Percentiles rank a stretch among this genome's conserved stretches.
These are phyloP conservation scores for Pandemis corylana DNA, from an alignment of 2,888 invertebrate species.

Conservation along the genomic window DNA sequence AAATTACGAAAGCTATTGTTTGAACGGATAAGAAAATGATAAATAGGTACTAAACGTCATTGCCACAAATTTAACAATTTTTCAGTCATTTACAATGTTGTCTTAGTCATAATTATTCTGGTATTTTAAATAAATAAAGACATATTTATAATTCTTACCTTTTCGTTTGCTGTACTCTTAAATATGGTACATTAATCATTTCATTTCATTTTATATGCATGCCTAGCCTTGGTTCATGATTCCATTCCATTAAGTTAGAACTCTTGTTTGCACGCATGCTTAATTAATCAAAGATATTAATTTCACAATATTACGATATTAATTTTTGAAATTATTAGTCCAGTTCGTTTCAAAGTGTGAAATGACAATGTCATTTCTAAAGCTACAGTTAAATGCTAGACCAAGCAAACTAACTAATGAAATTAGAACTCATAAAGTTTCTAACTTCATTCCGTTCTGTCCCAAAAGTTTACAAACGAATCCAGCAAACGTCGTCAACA, in stretches of 20 bases:
- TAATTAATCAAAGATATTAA: constrained; percentile 3
- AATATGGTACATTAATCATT: neutral
- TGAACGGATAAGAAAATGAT: too few species aligned
- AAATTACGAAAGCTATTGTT: too few species aligned
- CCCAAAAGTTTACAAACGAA: constrained; percentile 29
- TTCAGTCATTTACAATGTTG: too few species aligned
- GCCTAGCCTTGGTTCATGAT: neutral
- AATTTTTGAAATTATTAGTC: neutral
- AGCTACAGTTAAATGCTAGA: neutral
- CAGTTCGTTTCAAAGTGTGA: neutral
- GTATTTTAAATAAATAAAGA: too few species aligned
- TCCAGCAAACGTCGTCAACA: constrained; percentile 16
- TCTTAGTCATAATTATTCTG: too few species aligned
- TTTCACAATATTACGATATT: too few species aligned
- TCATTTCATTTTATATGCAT: neutral
- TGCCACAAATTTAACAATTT: too few species aligned
- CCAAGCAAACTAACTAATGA: neutral
- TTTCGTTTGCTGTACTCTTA: neutral
- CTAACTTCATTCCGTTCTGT: neutral
- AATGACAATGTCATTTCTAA: neutral
- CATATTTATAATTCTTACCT: neutral
- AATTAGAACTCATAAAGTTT: neutral
- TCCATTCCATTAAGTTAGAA: constrained; percentile 13
- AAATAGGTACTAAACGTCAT: too few species aligned
- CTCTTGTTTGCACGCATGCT: constrained; percentile 18